Conservation (phyloP, 1,140 invertebrate species). For the Ectropis grisescens region DNA sequence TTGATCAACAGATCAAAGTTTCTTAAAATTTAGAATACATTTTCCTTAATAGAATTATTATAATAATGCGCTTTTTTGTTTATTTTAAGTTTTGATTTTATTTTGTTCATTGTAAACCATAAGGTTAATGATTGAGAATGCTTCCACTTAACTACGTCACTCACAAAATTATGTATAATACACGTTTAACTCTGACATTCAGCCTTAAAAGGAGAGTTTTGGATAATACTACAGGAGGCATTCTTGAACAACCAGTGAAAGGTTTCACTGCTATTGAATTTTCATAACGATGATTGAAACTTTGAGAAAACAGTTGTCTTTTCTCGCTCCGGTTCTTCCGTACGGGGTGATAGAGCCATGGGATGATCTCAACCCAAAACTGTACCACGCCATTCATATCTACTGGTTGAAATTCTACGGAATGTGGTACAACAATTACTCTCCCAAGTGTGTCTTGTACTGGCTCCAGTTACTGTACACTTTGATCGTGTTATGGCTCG, state of each 20-base stretch:
- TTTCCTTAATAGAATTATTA: too few species aligned
- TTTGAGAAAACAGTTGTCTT: slow-evolving; percentile 26
- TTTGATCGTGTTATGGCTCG: slow-evolving; percentile 45
- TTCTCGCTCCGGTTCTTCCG: slow-evolving; percentile 31
- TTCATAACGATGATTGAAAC: slow-evolving; percentile 19
- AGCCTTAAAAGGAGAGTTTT: slow-evolving; percentile 25
- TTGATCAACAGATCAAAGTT: too few species aligned
- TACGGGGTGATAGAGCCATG: slow-evolving; percentile 44
- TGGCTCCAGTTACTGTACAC: slow-evolving; percentile 50
- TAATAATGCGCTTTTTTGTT: not conserved
- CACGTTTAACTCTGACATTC: slow-evolving; percentile 25
- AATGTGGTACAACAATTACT: slow-evolving; percentile 54
- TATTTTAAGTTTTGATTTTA: not conserved
- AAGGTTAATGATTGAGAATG: too few species aligned
- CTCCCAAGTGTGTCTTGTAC: slow-evolving; percentile 25
- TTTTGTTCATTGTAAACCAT: too few species aligned
- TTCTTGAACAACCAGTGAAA: slow-evolving; percentile 33
- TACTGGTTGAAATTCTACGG: slow-evolving; percentile 66
- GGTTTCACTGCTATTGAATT: slow-evolving; percentile 14
- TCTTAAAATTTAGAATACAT: too few species aligned
- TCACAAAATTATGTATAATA: slow-evolving; percentile 42
- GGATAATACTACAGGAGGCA: too few species aligned
- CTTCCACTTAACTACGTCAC: slow-evolving; percentile 33
- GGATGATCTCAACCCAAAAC: slow-evolving; percentile 44
- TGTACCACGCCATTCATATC: slow-evolving; percentile 58